Conservation (phyloP, 1,140 invertebrate species). For the Drosophila kanapiae region DNA sequence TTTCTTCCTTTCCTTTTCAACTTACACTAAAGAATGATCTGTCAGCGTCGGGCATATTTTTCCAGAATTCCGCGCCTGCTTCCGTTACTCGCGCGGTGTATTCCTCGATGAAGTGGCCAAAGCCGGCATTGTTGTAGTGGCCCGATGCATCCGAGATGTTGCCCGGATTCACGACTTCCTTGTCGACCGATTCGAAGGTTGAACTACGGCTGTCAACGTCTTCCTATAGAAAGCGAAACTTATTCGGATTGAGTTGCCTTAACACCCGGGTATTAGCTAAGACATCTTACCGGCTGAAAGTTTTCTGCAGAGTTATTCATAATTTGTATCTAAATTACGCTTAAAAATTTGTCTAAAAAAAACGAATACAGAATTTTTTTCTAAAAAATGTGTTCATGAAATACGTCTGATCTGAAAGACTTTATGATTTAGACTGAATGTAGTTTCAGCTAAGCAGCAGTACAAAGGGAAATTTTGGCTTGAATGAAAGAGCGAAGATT, state of each 20-base stretch:
- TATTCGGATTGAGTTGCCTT: too few relatives aligned
- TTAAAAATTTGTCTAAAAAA: background rate
- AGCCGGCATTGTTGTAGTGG: background rate
- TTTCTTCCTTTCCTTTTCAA: background rate
- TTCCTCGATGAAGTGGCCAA: background rate
- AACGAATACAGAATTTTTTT: background rate
- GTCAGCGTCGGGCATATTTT: background rate
- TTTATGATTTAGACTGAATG: background rate
- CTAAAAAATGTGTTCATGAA: background rate
- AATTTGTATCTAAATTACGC: background rate
- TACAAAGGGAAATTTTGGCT: background rate
- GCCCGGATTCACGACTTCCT: too few relatives aligned
- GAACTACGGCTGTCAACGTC: background rate
- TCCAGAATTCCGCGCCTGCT: background rate
- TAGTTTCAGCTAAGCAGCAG: background rate
- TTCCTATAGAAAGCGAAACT: background rate
- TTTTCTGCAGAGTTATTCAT: too few relatives aligned
- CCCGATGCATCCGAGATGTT: too few relatives aligned
- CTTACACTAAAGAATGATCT: background rate
- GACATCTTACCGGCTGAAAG: too few relatives aligned
- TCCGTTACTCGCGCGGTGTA: background rate
- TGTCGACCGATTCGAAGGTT: background rate
- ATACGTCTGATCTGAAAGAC: background rate
- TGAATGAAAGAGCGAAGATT: background rate
- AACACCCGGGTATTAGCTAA: too few relatives aligned